Base-by-base conservation (phyloP, 2,797 vertebrate genomes). In the Hoplostethus mediterraneus region DNA sequence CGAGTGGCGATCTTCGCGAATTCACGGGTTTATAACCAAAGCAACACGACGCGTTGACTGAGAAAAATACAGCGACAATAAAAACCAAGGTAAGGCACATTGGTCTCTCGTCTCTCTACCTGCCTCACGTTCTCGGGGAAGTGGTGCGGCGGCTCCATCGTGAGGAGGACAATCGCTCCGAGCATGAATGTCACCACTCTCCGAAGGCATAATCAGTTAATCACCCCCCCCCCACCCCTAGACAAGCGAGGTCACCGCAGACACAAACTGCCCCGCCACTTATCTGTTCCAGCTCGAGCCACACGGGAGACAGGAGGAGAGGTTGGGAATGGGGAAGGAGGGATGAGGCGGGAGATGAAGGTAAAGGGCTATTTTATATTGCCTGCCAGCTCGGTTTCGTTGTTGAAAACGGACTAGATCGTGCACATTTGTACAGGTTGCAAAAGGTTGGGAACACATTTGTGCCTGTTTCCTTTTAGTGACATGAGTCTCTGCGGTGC, bases 131-230 rank as follows among this genome's bases (percentile, higher is more conserved):
- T 61, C 42, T 21, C 28, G 17, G 2, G 62, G 10, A 61, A 61
- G 47, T 13, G 5, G 38, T 55, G 40, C 1, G 54, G 31, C 40
- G 14, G 21, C 42, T 45, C 58, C 21, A 45, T 61, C 47, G 58
- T 61, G 58, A 44, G 58, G 55, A 73, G 53, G 17, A 42, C 73
- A 61, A 17, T 31, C 16, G 21, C 25, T 71, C 52, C 16, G 44
- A 64, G 74, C 65, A 63, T 77, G 63, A 82, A 83, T 76, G 75
- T 80, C 85, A 74, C 59, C 67, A 79, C 63, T 83, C 63, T 67
- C 42, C 77, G 52, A 71, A 71, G 48, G 59, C 67, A 69, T 67
- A 87, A 86, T 78, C 66, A 72, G 67, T 85, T 80, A 83, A 85
- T 87, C 75, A 82, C 45, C 31, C 57, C 30, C 64, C 21, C n/a